Conservation (phyloP, 2,113 vertebrate species). For the Hippoglossus stenolepis region DNA sequence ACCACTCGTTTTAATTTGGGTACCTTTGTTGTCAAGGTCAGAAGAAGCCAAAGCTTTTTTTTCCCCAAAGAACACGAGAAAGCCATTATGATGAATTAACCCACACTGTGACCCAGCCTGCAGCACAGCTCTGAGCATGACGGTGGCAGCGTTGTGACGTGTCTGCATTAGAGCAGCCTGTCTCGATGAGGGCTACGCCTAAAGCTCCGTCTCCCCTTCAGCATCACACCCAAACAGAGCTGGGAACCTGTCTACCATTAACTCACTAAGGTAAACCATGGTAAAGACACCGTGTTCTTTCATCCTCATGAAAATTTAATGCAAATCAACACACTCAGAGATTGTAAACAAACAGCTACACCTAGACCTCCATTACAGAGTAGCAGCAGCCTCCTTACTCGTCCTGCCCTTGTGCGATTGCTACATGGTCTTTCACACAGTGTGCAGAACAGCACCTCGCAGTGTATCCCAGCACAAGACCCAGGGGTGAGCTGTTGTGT, state of each 20-base stretch:
- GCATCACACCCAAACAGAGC: background rate
- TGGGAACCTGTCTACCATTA: too few species aligned
- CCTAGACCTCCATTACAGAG: too few species aligned
- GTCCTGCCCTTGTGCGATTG: too few species aligned
- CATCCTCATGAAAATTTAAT: background rate
- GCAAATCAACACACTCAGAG: slow-evolving; percentile 3
- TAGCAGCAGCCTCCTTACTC: background rate
- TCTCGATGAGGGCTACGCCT: background rate
- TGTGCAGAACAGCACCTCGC: background rate
- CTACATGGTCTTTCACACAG: background rate
- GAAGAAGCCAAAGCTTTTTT: background rate
- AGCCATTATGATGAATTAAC: background rate
- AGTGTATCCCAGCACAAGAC: background rate
- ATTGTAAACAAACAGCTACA: background rate
- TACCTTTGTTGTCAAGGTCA: background rate
- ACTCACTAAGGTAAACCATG: too few species aligned
- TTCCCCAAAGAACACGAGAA: background rate
- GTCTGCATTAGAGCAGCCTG: slow-evolving; percentile 5
- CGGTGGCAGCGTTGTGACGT: background rate
- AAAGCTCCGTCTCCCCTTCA: slow-evolving; percentile 5
- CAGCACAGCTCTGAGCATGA: background rate
- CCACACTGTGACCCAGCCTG: background rate
- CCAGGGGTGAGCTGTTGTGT: too few species aligned
- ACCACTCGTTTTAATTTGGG: background rate
- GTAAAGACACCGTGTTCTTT: background rate